These are phyloP conservation scores for Venustaconcha ellipsiformis DNA, from an alignment of 1,140 invertebrate genomes.

Conservation along the genomic window DNA sequence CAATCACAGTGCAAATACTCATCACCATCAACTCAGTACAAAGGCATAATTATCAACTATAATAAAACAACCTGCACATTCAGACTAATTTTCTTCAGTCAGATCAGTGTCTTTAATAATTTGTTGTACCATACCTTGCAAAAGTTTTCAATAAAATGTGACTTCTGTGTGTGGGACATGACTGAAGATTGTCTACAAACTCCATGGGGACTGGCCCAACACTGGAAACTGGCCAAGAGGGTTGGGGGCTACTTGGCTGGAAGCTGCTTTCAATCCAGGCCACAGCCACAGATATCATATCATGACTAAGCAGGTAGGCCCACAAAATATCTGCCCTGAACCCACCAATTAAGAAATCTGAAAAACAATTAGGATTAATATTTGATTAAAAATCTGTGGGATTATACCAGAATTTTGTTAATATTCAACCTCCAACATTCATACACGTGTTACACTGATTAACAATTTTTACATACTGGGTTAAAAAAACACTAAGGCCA, in stretches of 20 bases:
- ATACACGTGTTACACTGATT: too few relatives aligned
- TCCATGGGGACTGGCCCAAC: constrained; percentile 1
- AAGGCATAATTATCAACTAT: too few relatives aligned
- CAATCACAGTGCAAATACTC: too few relatives aligned
- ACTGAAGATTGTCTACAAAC: constrained; percentile 16
- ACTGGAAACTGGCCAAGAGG: constrained; percentile 10
- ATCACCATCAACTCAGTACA: too few relatives aligned
- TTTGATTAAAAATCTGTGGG: not conserved
- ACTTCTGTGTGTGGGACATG: constrained; percentile 8
- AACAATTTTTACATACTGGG: too few relatives aligned
- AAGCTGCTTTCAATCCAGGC: constrained; percentile 29
- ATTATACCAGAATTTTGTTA: too few relatives aligned
- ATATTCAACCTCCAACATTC: too few relatives aligned
- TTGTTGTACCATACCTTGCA: constrained; percentile 15
- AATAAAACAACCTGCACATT: too few relatives aligned
- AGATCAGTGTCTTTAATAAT: not conserved
- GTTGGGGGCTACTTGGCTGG: not conserved
- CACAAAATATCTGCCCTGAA: constrained; percentile 17
- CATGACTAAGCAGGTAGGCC: constrained; percentile 22
- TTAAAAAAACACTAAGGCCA: too few relatives aligned
- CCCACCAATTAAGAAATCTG: constrained; percentile 14
- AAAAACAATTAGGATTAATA: not conserved
- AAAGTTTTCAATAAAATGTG: constrained; percentile 9
- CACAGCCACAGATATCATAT: constrained; percentile 18
- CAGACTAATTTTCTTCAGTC: too few relatives aligned